phyloP scores from a whole-genome alignment of 2,797 vertebrate genomes.

The Enteromius viviparus region DNA sequence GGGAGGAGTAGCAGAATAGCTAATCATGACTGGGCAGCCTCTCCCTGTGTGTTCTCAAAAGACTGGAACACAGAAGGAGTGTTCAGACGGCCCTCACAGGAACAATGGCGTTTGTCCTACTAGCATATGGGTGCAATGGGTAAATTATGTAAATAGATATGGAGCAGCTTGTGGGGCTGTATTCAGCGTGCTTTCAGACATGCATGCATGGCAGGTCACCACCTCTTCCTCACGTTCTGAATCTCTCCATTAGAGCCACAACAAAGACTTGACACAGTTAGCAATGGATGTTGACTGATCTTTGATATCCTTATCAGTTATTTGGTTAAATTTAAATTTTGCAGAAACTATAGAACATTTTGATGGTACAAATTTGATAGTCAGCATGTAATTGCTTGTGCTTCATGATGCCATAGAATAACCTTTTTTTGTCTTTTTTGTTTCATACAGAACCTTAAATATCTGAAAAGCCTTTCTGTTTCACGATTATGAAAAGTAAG shows the following conservation, averaged over 20 bases:
- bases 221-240: constrained; percentile 30
- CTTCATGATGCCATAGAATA: too few relatives aligned
- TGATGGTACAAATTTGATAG: neutral
- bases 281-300: constrained; percentile 30
- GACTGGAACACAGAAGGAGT: constrained; percentile 42
- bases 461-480: too few relatives aligned
- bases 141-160: constrained; percentile 57
- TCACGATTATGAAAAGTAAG: too few relatives aligned
- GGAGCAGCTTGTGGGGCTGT: constrained; percentile 55
- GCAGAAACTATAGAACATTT: neutral
- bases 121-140: constrained; percentile 55
- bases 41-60: constrained; percentile 43
- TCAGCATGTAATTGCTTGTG: neutral
- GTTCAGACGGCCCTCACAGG: constrained; percentile 37
- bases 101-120: constrained; percentile 45
- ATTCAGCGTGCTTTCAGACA: constrained; percentile 41
- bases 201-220: constrained; percentile 47
- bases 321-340: neutral
- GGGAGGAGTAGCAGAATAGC: constrained; percentile 52
- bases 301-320: constrained; percentile 37
- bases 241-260: constrained; percentile 44
- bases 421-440: too few relatives aligned
- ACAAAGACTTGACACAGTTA: constrained; percentile 42
- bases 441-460: too few relatives aligned
- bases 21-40: constrained; percentile 43